A percentile compares a stretch with the other conserved stretches of the same genome.
Conservation (phyloP, 2,888 invertebrate species). For the Leptarthrus brevirostris region DNA sequence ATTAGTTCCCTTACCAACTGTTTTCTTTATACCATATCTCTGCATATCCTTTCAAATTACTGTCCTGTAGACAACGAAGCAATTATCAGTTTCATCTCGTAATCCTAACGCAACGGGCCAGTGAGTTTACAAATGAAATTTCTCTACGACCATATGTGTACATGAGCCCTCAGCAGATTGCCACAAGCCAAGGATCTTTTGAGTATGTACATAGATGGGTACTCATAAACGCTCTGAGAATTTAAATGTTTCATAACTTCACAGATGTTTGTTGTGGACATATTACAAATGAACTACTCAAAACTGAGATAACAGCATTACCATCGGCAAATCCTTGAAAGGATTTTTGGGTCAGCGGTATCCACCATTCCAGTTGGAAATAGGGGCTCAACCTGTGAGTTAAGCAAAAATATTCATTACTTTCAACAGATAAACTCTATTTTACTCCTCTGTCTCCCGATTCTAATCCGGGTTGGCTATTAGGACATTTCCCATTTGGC, state of each 20-base stretch:
- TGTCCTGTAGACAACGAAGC: too few relatives aligned
- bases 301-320: slow-evolving; percentile 3
- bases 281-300: slow-evolving; percentile 25
- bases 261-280: slow-evolving; percentile 35
- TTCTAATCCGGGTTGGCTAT: background rate
- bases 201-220: background rate
- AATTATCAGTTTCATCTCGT: slow-evolving; percentile 34
- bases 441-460: too few relatives aligned
- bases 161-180: background rate
- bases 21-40: too few relatives aligned
- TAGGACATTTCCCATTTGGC: background rate
- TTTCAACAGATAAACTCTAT: slow-evolving; percentile 17
- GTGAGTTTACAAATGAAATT: slow-evolving; percentile 27
- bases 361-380: background rate
- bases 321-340: background rate
- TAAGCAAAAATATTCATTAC: slow-evolving; percentile 6
- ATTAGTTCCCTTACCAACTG: too few relatives aligned
- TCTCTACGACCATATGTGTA: background rate
- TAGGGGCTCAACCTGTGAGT: background rate
- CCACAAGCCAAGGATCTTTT: slow-evolving; percentile 13
- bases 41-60: too few relatives aligned
- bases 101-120: background rate
- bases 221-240: slow-evolving; percentile 21
- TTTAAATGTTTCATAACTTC: slow-evolving; percentile 39
- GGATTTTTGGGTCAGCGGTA: slow-evolving; percentile 7